Conservation (phyloP, 2,888 invertebrate species). For the Eupelmus urozonus region DNA sequence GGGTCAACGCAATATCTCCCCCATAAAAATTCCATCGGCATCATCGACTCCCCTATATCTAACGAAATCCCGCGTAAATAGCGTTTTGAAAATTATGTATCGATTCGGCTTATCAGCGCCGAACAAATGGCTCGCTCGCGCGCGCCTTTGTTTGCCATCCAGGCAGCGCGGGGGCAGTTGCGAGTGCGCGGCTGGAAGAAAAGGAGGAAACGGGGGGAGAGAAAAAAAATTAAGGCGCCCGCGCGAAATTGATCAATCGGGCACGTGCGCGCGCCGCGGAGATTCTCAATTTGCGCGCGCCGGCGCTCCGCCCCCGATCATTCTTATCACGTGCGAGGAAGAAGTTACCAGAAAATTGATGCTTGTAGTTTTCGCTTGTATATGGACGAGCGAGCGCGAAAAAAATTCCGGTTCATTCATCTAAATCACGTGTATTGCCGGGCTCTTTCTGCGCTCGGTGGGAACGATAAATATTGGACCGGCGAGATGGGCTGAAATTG, state of each 20-base stretch:
- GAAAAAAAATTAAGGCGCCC: conserved; percentile 27
- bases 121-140: too few relatives aligned
- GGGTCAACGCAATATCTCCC: too few relatives aligned
- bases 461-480: neutral
- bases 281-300: conserved; percentile 42
- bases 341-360: conserved; percentile 51
- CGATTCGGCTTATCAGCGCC: conserved; percentile 13
- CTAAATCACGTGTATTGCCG: neutral
- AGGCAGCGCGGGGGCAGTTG: neutral
- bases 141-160: neutral
- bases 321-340: conserved; percentile 49
- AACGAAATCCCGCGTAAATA: neutral
- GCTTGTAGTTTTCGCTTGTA: conserved; percentile 8
- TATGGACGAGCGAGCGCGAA: neutral
- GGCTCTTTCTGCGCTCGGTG: neutral
- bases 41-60: neutral
- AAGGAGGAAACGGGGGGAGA: neutral
- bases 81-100: conserved; percentile 24
- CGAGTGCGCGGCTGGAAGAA: neutral
- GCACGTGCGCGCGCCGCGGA: conserved; percentile 10
- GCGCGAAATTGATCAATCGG: conserved; percentile 49
- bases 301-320: conserved; percentile 15
- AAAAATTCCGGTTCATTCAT: conserved; percentile 1
- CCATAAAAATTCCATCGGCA: neutral
- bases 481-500: too few relatives aligned